Percentiles rank a stretch among this genome's conserved stretches.
Evolutionary conservation across 2,888 invertebrate species (phyloP).

Genomic region (Copidosoma aretas): DNA sequence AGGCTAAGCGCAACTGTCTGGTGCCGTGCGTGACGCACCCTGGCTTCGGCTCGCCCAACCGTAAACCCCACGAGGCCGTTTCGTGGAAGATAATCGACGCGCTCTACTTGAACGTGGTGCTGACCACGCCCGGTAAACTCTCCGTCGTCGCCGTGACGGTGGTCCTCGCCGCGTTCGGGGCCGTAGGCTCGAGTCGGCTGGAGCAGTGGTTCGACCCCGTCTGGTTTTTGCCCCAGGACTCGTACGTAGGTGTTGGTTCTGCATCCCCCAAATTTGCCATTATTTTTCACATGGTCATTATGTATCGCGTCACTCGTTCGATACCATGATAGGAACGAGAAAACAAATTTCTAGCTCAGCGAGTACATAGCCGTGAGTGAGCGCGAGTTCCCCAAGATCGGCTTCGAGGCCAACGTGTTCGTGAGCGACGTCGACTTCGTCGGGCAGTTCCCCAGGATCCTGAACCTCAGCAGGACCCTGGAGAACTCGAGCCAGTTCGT

Average conservation of each 20-base stretch:
- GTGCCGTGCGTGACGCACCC: constrained; percentile 73
- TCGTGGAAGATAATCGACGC: constrained; percentile 68
- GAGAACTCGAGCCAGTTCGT: constrained; percentile 65
- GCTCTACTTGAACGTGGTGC: constrained; percentile 71
- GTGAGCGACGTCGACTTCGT: constrained; percentile 72
- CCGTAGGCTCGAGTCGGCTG: constrained; percentile 69
- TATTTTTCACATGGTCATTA: too few species aligned
- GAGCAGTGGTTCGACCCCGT: constrained; percentile 81
- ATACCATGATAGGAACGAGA: too few species aligned
- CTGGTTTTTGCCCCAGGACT: constrained; percentile 79
- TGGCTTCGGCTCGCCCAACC: constrained; percentile 64
- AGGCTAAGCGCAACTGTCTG: constrained; percentile 70
- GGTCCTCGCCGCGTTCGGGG: constrained; percentile 68
- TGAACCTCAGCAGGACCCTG: constrained; percentile 66
- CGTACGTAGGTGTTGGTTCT: constrained; percentile 63
- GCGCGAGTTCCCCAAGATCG: constrained; percentile 72
- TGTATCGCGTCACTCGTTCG: too few species aligned
- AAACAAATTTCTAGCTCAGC: constrained; percentile 61
- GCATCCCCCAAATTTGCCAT: too few species aligned
- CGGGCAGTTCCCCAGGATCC: constrained; percentile 68
- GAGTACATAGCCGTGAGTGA: constrained; percentile 68
- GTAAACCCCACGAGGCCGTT: constrained; percentile 65
- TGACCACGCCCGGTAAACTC: constrained; percentile 73
- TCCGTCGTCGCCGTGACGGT: constrained; percentile 69
- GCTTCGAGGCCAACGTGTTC: constrained; percentile 70